A percentile compares a stretch with the other conserved stretches of the same genome.
These are phyloP conservation scores for Pseudachorutes palmiensis DNA, from an alignment of 1,140 invertebrate species.

Conservation along the genomic window DNA sequence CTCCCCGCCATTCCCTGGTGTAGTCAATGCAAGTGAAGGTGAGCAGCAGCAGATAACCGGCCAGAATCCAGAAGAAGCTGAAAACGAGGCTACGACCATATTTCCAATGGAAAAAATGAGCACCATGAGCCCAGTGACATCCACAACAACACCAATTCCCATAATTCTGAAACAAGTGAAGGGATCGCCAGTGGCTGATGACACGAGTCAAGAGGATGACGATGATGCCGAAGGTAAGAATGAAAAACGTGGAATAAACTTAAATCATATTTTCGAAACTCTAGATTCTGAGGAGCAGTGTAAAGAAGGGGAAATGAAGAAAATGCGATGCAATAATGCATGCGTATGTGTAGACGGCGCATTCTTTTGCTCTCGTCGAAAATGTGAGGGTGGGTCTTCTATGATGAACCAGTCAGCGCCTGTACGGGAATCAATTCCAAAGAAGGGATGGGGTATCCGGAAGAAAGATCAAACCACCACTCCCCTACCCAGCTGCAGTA, in stretches of 20 bases:
- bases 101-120: neutral
- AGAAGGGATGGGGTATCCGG: neutral
- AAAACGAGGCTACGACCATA: neutral
- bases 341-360: conserved; percentile 4
- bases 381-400: neutral
- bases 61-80: neutral
- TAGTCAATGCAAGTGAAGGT: no score
- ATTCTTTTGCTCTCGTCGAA: neutral
- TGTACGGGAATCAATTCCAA: neutral
- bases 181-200: no score
- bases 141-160: neutral
- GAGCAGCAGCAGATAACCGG: no score
- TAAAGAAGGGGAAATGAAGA: neutral
- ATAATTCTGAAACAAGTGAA: no score
- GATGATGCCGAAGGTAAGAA: neutral
- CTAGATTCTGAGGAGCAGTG: conserved; percentile 2
- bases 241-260: neutral
- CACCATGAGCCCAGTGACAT: neutral
- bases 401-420: neutral
- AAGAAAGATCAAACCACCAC: neutral
- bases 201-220: neutral
- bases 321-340: neutral
- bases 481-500: neutral
- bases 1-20: neutral
- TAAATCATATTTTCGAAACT: neutral